Conservation (phyloP, 2,797 vertebrate genomes). For the Bovichtus variegatus region DNA sequence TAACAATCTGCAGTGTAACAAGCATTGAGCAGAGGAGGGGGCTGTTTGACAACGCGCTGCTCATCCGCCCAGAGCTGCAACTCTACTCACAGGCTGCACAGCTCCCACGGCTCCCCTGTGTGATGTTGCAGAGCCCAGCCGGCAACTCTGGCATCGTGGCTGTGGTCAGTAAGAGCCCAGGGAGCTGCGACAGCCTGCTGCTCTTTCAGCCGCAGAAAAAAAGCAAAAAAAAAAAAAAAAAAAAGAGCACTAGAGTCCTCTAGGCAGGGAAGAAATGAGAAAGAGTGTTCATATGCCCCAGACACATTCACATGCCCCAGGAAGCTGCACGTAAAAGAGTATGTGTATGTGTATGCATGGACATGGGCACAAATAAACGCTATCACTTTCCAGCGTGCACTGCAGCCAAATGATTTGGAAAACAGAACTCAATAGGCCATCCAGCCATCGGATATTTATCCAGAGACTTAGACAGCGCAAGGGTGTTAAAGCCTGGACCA, state of each 20-base stretch:
- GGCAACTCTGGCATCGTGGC: conserved; percentile 66
- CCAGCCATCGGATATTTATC: conserved; percentile 51
- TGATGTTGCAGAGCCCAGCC: conserved; percentile 69
- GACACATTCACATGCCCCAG: conserved; percentile 31
- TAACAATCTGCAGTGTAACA: conserved; percentile 62
- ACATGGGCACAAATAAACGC: conserved; percentile 27
- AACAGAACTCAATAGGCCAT: conserved; percentile 46
- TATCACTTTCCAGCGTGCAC: conserved; percentile 38
- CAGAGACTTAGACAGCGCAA: conserved; percentile 66
- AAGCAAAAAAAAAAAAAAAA: background rate
- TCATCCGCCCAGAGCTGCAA: conserved; percentile 48
- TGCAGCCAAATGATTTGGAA: conserved; percentile 55
- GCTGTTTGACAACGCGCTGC: conserved; percentile 77
- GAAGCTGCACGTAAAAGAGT: conserved; percentile 35
- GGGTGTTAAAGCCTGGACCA: conserved; percentile 41
- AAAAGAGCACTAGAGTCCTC: conserved; percentile 47
- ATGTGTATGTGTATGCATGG: conserved; percentile 6
- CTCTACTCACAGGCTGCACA: conserved; percentile 58
- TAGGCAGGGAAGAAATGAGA: conserved; percentile 50
- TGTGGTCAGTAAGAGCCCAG: conserved; percentile 77
- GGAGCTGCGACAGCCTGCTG: conserved; percentile 79
- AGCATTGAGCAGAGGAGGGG: conserved; percentile 76
- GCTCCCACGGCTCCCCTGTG: conserved; percentile 69
- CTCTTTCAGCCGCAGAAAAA: conserved; percentile 68
- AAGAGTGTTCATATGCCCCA: conserved; percentile 47